phyloP scores from a whole-genome alignment of 2,797 vertebrate species.

The Loris lydekkerianus region DNA sequence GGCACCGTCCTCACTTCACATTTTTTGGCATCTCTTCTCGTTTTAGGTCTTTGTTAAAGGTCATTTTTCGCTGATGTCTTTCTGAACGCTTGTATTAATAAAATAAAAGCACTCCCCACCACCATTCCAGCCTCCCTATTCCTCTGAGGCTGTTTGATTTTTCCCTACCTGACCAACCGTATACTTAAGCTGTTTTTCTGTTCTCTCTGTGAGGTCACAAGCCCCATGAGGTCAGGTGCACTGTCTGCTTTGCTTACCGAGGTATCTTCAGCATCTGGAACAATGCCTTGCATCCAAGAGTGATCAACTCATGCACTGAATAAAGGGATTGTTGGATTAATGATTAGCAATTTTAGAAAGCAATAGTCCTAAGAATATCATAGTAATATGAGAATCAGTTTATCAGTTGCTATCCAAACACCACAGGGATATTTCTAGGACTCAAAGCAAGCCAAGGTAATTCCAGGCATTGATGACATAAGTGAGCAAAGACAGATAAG shows the following conservation, averaged over 20 bases:
- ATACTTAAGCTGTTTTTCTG: neutral
- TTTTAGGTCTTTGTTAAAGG: neutral
- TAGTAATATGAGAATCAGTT: neutral
- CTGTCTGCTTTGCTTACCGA: neutral
- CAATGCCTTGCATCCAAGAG: neutral
- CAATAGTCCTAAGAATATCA: neutral
- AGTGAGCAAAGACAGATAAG: neutral
- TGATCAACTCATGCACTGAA: neutral
- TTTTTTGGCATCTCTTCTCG: neutral
- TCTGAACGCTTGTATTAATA: neutral
- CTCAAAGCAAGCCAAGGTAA: neutral
- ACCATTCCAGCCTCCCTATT: neutral
- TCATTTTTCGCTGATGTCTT: neutral
- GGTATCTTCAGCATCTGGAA: neutral
- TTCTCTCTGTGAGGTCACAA: neutral
- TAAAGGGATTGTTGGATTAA: neutral
- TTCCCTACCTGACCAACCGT: neutral
- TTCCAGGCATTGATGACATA: neutral
- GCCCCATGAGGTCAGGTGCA: neutral
- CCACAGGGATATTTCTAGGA: neutral
- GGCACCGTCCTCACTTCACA: neutral
- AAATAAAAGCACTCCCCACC: neutral
- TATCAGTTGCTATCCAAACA: neutral
- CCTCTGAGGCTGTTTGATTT: neutral
- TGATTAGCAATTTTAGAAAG: neutral